A percentile compares a stretch with the other conserved stretches of the same genome.
Evolutionary conservation across 2,888 invertebrate species (phyloP).

Genomic region (Dimorphilus gyrociliatus): DNA sequence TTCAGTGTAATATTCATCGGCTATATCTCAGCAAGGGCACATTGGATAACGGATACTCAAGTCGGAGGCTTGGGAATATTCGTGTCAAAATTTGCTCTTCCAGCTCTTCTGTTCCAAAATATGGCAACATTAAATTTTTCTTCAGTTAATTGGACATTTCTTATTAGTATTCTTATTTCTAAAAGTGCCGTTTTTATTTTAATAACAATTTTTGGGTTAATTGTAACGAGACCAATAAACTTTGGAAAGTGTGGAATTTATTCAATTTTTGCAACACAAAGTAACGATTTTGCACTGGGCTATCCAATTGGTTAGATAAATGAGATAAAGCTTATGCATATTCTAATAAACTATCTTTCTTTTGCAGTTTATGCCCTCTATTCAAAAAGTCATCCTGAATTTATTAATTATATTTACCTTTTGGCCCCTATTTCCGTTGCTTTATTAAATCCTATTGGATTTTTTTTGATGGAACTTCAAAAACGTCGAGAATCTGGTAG

Average conservation of each 20-base stretch:
- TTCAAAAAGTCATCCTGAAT: slow-evolving; percentile 66
- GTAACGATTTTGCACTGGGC: slow-evolving; percentile 91
- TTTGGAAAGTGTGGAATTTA: slow-evolving; percentile 71
- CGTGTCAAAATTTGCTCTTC: slow-evolving; percentile 80
- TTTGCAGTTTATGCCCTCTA: slow-evolving; percentile 66
- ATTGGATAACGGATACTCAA: slow-evolving; percentile 20
- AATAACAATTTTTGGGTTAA: slow-evolving; percentile 50
- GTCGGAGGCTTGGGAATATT: slow-evolving; percentile 62
- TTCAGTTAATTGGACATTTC: slow-evolving; percentile 63
- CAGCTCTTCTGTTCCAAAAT: slow-evolving; percentile 75
- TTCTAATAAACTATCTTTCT: not conserved
- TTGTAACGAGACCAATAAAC: slow-evolving; percentile 57
- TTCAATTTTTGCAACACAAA: slow-evolving; percentile 86
- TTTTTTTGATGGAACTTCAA: slow-evolving; percentile 68
- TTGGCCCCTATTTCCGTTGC: slow-evolving; percentile 85
- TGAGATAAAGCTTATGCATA: not conserved
- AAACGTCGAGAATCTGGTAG: too few relatives aligned
- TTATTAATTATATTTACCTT: slow-evolving; percentile 71
- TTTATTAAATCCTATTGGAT: slow-evolving; percentile 76
- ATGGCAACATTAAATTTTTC: slow-evolving; percentile 63
- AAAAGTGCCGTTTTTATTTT: slow-evolving; percentile 60
- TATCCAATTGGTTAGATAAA: slow-evolving; percentile 67
- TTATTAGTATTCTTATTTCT: slow-evolving; percentile 64
- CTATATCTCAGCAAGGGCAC: slow-evolving; percentile 29
- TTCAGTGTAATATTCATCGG: slow-evolving; percentile 47